Conservation (phyloP, 2,113 vertebrate species). For the Monopterus albus region DNA sequence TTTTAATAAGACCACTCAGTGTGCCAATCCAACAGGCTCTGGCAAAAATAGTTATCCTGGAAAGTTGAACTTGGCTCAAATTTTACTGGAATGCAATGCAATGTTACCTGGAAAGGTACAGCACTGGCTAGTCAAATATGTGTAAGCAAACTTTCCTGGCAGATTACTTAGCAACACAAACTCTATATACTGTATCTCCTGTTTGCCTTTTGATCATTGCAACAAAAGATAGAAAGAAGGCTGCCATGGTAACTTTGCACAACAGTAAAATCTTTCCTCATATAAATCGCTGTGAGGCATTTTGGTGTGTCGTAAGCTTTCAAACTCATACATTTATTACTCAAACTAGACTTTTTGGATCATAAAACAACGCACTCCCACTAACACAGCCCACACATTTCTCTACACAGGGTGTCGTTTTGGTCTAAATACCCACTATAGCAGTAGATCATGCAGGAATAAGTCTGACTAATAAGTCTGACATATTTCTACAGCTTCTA, state of each 20-base stretch:
- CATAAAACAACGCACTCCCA: neutral
- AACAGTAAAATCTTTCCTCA: neutral
- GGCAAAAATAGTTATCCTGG: too few species aligned
- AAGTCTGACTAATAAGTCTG: too few species aligned
- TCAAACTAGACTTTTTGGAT: conserved; percentile 1
- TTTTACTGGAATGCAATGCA: too few species aligned
- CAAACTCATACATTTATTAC: neutral
- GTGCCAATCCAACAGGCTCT: neutral
- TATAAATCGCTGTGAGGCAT: neutral
- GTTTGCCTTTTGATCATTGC: neutral
- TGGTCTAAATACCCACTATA: neutral
- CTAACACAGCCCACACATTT: neutral
- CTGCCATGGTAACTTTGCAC: neutral
- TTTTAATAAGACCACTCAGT: neutral
- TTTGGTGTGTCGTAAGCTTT: neutral
- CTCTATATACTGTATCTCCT: neutral
- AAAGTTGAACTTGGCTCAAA: too few species aligned
- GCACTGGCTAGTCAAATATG: too few species aligned
- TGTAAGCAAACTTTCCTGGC: too few species aligned
- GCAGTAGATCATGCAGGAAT: neutral
- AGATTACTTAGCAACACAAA: neutral
- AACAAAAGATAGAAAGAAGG: neutral
- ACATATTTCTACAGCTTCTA: neutral
- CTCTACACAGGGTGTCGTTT: neutral
- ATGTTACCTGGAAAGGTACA: too few species aligned